Base-by-base conservation (phyloP, 2,888 invertebrate genomes). In the Orthosia incerta region DNA sequence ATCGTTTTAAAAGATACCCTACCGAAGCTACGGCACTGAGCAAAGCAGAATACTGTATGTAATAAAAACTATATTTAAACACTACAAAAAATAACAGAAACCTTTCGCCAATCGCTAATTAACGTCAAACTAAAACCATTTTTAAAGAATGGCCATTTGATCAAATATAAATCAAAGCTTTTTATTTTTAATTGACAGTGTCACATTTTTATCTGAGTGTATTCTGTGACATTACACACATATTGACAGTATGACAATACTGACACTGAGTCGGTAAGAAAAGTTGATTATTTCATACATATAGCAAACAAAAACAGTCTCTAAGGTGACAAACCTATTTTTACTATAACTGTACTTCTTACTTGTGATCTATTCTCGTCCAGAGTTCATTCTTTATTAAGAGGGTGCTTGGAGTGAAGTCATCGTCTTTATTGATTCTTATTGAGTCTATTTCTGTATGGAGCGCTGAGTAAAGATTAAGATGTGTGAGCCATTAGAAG, bases 321-420 rank as follows among this genome's bases (percentile, higher is more conserved):
- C 15, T 39, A 5, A 60, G 45, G 20, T 45, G 59, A 60, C 59
- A 45, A 60, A 20, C 20, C 59, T 45, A 60, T 60, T 60, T 60
- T 45, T 9, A 45, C 62, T 48, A 16, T 20, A 9, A 15, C n/a
- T 31, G 57, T 18, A 60, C 59, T 9, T 45, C 7, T 9, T 26
- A 67, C 62, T 46, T 50, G 55, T 69, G 57, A 71, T 68, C 76
- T 78, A 76, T 75, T 82, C 65, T 68, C 45, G 71, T 48, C 23
- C 15, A 16, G 61, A 55, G 31, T 55, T 60, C 20, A 55, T 26
- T 56, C 53, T 53, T 72, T 60, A 62, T 39, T 70, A 57, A 20
- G 61, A 57, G 80, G 65, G 45, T 62, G 59, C 53, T n/a, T 26
- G 26, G 26, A 56, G 64, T 68, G 62, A 76, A 71, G 59, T 82